Base-by-base conservation (phyloP, 2,888 invertebrate species). In the Aspidiotus destructor region DNA sequence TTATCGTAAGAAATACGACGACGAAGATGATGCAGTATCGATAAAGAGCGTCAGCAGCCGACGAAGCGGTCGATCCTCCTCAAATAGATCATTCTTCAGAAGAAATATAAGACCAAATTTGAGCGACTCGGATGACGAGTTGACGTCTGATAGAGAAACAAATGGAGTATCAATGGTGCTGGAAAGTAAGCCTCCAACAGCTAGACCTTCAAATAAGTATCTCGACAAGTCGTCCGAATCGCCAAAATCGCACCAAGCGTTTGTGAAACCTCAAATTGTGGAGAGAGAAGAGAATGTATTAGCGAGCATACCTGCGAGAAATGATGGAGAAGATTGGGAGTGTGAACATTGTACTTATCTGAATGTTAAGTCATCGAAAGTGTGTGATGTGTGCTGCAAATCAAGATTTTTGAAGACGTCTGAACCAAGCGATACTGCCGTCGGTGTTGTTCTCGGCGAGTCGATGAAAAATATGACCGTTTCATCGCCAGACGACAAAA, bases 261-360 rank as follows among this genome's bases (percentile, higher is more conserved):
- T 48, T 48, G 2, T 48, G n/a, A 48, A 48, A n/a, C 6, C 48
- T 11, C n/a, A 13, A 48, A n/a, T n/a, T 48, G 48, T n/a, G n/a
- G 48, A 48, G 48, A 48, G n/a, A 48, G 48, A 48, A 6, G 48
- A 6, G 48, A n/a, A 6, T 48, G n/a, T 2, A n/a, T 48, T 6
- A n/a, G 6, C 10, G 48, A 2, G 11, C 11, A 11, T 13, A n/a
- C 6, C 48, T 11, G 48, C 10, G 2, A 3, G n/a, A 11, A 11
- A 68, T 10, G 42, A 70, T 71, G 71, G 69, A 40, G 70, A 71
- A 28, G 72, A 73, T 68, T 94, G 93, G 93, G 85, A 89, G 72
- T 94, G 93, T 77, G 89, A 91, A 75, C 90, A 92, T 75, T 94
- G 93, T 76, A 94, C 93, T 0, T 92, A 86, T 76, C 87, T 92